Percentiles rank a stretch among this genome's conserved stretches.
phyloP scores from a whole-genome alignment of 2,797 vertebrate species.

The Sardinella longiceps region DNA sequence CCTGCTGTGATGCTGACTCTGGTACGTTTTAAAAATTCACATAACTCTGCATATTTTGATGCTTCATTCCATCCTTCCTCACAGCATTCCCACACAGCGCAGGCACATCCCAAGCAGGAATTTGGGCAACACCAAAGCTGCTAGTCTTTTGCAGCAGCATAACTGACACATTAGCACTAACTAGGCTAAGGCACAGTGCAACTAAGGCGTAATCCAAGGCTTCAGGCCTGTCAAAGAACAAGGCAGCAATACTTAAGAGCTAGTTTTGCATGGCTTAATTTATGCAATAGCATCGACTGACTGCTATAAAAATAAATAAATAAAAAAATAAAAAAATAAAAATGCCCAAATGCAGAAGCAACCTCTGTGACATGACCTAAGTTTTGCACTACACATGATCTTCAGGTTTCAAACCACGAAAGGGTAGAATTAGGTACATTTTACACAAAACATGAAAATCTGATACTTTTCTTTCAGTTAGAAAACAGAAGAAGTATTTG shows the following conservation, averaged over 20 bases:
- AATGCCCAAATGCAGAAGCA: neutral
- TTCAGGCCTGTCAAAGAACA: neutral
- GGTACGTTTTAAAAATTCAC: neutral
- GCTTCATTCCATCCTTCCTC: neutral
- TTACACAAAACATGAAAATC: neutral
- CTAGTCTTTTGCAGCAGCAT: neutral
- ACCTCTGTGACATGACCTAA: neutral
- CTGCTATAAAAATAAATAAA: neutral
- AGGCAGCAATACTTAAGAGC: neutral
- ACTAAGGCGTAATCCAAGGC: neutral
- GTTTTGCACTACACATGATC: neutral
- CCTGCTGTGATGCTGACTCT: slow-evolving; percentile 6
- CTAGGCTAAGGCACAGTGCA: neutral
- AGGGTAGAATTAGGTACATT: neutral
- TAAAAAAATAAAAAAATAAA: neutral
- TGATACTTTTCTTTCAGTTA: neutral
- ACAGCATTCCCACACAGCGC: neutral
- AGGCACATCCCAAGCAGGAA: neutral
- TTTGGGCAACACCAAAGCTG: neutral
- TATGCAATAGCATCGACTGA: neutral
- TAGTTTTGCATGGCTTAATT: neutral
- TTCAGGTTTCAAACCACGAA: neutral
- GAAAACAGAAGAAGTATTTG: neutral
- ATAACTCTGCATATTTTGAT: slow-evolving; percentile 21
- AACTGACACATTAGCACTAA: neutral